phyloP scores from a whole-genome alignment of 2,113 vertebrate species.

The Turnix velox region DNA sequence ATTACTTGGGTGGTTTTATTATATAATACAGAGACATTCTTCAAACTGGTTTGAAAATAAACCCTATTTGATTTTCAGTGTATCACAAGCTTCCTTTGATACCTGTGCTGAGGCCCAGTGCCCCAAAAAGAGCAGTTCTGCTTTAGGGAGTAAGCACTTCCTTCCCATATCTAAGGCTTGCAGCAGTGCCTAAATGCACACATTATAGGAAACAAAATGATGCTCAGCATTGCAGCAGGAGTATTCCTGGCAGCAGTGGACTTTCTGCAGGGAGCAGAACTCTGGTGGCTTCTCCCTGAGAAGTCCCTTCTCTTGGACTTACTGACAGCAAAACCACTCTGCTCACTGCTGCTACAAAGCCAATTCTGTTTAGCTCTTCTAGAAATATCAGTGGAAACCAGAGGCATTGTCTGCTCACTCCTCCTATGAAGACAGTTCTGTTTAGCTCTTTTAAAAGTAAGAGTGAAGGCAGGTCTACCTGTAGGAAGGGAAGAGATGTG shows the following conservation, averaged over 20 bases:
- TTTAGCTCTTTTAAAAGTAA: background rate
- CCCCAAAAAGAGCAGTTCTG: background rate
- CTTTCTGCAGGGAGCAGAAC: background rate
- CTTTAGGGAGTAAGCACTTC: background rate
- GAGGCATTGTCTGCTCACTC: background rate
- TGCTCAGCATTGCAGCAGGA: background rate
- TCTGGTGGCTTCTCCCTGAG: background rate
- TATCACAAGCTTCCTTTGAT: background rate
- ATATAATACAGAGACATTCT: background rate
- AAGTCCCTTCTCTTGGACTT: background rate
- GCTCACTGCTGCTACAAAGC: background rate
- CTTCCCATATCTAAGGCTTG: background rate
- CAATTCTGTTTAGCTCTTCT: background rate
- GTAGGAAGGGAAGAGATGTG: background rate
- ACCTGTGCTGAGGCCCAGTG: background rate
- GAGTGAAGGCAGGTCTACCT: background rate
- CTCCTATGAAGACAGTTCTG: background rate
- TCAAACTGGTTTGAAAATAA: background rate
- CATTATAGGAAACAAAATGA: background rate
- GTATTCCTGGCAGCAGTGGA: background rate
- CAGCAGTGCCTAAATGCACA: accelerated
- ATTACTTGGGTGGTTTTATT: background rate
- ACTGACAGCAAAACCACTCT: background rate
- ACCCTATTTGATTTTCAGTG: background rate
- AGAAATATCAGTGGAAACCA: background rate